Evolutionary conservation across 2,797 vertebrate species (phyloP), one percentile per base, ranked within the genome.

Genomic region (Alcedo quadribrachys): DNA sequence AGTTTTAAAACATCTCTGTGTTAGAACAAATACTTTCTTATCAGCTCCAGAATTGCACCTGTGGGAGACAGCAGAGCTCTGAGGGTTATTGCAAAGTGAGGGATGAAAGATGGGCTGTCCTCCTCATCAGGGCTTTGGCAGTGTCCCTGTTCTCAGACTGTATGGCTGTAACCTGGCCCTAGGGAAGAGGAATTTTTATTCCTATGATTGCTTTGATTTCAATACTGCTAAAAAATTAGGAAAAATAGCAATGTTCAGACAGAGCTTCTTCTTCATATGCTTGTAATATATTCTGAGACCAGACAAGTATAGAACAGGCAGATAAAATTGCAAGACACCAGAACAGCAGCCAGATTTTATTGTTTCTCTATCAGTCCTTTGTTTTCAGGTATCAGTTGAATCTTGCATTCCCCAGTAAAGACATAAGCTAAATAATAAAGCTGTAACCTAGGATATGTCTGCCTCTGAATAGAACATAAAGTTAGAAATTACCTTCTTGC

Each of bases 401-500:
- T 79, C 81, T 63, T 77, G 9, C 53, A 81, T 65, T 85, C 37
- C 54, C 51, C 25, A 48, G 65, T 66, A 65, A 86, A 75, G n/a
- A 19, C 33, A 46, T 84, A 78, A 45, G 51, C 16, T 82, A 80
- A 82, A 91, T 68, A 75, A 33, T 18, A 87, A 85, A 87, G 46
- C 33, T 66, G 25, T 70, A 57, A 67, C 20, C 33, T 45, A 9
- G 30, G 43, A 58, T 80, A 61, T 46, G 66, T 32, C 22, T 25
- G 2, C 12, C 7, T 53, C 75, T 32, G 22, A 89, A 85, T 71
- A 58, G 15, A 89, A 68, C 6, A 55, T 15, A 76, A 89, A 87
- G 3, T 27, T 35, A 45, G 73, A 75, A 11, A 15, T 97, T 98
- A 99, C 99, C 99, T 99, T 99, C 95, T 98, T 99, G 95, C 98